These are phyloP conservation scores for Sus cebifrons DNA, from an alignment of 2,797 vertebrate species.

Conservation along the genomic window DNA sequence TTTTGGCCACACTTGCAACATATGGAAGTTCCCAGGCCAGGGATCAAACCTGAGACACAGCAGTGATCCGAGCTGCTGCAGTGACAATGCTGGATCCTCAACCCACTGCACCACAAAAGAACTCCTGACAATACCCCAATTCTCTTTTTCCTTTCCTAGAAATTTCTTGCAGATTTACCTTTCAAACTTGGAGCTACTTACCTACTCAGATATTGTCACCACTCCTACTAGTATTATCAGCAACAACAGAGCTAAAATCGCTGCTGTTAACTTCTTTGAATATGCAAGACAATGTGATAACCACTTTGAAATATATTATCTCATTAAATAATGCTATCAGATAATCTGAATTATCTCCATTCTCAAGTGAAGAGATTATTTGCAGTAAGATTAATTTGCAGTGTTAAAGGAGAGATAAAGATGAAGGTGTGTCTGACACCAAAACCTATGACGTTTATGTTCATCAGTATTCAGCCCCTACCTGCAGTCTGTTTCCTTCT, in stretches of 20 bases:
- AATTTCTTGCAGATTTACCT: not conserved
- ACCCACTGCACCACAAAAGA: too few relatives aligned
- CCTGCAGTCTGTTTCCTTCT: not conserved
- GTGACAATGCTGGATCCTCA: too few relatives aligned
- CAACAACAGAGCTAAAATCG: not conserved
- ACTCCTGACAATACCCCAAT: not conserved
- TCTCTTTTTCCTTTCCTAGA: not conserved
- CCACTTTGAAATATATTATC: not conserved
- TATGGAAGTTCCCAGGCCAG: too few relatives aligned
- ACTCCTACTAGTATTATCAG: not conserved
- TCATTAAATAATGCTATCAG: not conserved
- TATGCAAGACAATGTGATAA: not conserved
- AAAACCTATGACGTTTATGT: not conserved
- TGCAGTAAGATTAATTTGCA: not conserved
- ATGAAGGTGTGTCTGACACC: not conserved
- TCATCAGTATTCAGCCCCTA: not conserved
- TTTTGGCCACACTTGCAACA: too few relatives aligned
- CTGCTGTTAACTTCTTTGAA: not conserved
- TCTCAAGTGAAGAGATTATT: constrained; percentile 4
- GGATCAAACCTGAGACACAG: too few relatives aligned
- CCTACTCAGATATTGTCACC: not conserved
- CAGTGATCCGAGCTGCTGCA: too few relatives aligned
- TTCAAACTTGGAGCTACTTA: not conserved
- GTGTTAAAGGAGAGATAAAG: not conserved
- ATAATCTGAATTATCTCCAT: not conserved